Evolutionary conservation across 2,113 vertebrate species (phyloP), one percentile per base, ranked within the genome.

Genomic region (Arizona elegans): DNA sequence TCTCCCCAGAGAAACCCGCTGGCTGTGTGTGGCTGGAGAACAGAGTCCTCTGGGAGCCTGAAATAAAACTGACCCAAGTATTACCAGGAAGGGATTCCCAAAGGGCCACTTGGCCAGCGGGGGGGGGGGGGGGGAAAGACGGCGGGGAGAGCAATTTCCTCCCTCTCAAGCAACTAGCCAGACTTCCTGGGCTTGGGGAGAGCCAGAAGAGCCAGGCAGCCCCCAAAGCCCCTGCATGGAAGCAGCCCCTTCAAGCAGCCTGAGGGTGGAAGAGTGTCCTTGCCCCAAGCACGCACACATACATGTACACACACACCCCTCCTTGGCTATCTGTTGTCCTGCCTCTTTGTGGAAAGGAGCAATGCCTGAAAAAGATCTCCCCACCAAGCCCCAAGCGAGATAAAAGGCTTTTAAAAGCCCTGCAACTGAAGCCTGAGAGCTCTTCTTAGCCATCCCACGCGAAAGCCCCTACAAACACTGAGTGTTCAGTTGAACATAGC

Each of bases 111-210:
- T 91, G 90, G 90, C 23, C 55, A 56, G 55, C 4, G 17, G 1
- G 54, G 54, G 54, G 1, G 7, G 1, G 7, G 47, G 38, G 7
- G 8, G 0, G 0, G 26, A 23, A 50, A 29, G 62, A 87, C 19
- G 23, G 6, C 38, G 58, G 95, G 94, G 95, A 95, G 33, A 96
- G 96, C 95, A 96, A 96, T 94, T 94, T 94, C 43, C 19, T 38
- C 24, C 24, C 52, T 90, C 95, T 90, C 47, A 87, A 93, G 93
- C 33, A 90, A 91, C 90, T 4, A 33, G 53, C 89, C 87, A 89
- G 86, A 95, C 8, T 10, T 53, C 15, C 58, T 65, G 88, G 91
- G 90, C 86, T 94, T 12, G 52, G 12, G 26, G 62, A 2, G 17
- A 52, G 4, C 15, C 29, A 33, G 52, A 53, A n/a, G 50, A 26